Evolutionary conservation across 1,140 invertebrate species (phyloP), one percentile per base, ranked within the genome.

Genomic region (Megalopta genalis): DNA sequence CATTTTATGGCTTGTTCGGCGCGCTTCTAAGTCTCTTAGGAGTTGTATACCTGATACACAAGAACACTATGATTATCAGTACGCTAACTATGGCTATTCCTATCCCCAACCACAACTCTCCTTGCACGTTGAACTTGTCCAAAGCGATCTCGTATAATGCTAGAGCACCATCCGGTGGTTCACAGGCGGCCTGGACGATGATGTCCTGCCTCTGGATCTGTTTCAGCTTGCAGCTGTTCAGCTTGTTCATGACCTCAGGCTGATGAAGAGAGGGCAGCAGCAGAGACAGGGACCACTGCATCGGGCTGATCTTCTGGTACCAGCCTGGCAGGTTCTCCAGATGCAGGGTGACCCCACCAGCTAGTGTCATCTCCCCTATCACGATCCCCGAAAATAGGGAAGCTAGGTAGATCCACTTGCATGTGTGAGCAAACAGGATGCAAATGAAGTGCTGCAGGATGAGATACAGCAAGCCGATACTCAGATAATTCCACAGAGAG

Each of bases 191-290:
- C 88, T 97, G 96, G 27, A 97, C 95, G 85, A 97, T 97, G 54
- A 97, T 97, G 87, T 97, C 96, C 89, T 96, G 95, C 80, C 95
- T 95, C 86, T 97, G 96, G 49, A 96, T 94, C 94, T 97, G 90
- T 75, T 93, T 93, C 7, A 89, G 89, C 69, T 93, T 93, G 57
- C 92, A 93, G 57, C 91, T 93, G 1, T 88, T 87, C 37, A 90
- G 80, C 67, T 91, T 89, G 10, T 84, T 85, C 72, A 92, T 82
- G 3, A 95, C 94, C 18, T 95, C 94, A 2, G 93, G 90, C 25
- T 94, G 95, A 75, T 97, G 94, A 81, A 97, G 96, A 62, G 94
- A 92, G 69, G 94, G 93, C 59, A 96, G 85, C 16, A 98, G 86
- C 23, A 95, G 93, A 0, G 96, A 95, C 32, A 97, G 82, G 0